Percentiles rank a stretch among this genome's conserved stretches.
phyloP scores from a whole-genome alignment of 2,888 invertebrate genomes.

The Tillus elongatus region DNA sequence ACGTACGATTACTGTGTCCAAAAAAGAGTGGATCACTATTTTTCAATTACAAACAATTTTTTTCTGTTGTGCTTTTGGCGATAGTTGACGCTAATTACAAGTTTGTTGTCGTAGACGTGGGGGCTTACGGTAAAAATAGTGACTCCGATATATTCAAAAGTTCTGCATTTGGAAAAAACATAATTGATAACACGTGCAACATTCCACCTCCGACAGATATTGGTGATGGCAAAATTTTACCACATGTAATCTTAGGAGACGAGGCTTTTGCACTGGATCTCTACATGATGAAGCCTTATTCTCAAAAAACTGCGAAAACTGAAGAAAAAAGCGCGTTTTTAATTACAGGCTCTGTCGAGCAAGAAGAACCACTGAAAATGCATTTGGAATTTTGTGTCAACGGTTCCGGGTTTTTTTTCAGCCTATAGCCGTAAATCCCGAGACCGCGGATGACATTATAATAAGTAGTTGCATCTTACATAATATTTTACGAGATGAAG shows the following conservation, averaged over 20 bases:
- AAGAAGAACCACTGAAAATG: conserved; percentile 20
- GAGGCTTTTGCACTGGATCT: conserved; percentile 17
- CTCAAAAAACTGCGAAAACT: conserved; percentile 7
- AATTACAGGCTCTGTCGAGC: conserved; percentile 18
- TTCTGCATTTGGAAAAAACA: conserved; percentile 9
- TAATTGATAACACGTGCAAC: too few relatives aligned
- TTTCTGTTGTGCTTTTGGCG: conserved; percentile 13
- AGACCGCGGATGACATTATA: conserved; percentile 15
- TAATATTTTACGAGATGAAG: conserved; percentile 18
- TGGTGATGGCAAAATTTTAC: conserved; percentile 3
- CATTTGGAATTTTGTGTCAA: conserved; percentile 19
- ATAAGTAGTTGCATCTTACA: conserved; percentile 19
- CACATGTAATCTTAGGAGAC: conserved; percentile 19
- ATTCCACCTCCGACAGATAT: conserved; percentile 5
- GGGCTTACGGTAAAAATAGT: conserved; percentile 17
- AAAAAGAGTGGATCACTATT: conserved; percentile 14
- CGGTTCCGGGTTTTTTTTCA: conserved; percentile 20
- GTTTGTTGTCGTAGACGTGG: conserved; percentile 10
- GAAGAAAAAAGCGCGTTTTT: conserved; percentile 15
- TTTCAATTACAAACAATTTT: conserved; percentile 17
- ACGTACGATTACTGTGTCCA: conserved; percentile 12
- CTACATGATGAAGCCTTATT: conserved; percentile 18
- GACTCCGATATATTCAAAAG: conserved; percentile 17
- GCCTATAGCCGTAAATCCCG: conserved; percentile 17
- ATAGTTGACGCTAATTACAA: conserved; percentile 9